These are phyloP conservation scores for Conomelus anceps DNA, from an alignment of 2,888 invertebrate species.

Conservation along the genomic window DNA sequence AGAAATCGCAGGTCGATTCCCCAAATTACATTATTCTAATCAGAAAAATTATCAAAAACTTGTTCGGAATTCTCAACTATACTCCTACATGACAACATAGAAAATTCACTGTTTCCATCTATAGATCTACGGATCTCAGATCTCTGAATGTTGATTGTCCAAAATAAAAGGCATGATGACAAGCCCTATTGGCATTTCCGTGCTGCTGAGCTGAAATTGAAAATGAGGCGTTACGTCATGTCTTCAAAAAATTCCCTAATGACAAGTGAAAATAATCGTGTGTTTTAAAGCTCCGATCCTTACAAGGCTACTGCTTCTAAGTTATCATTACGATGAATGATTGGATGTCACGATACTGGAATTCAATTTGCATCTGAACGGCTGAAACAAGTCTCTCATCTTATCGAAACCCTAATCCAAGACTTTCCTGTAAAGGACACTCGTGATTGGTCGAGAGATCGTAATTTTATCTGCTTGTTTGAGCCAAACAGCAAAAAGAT, in stretches of 20 bases:
- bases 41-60: no score
- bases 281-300: not conserved
- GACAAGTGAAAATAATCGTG: not conserved
- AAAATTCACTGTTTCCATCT: no score
- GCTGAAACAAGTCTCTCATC: not conserved
- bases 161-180: not conserved
- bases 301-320: not conserved
- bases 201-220: not conserved
- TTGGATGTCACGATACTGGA: not conserved
- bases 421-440: not conserved
- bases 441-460: not conserved
- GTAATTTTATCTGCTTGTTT: not conserved
- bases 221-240: not conserved
- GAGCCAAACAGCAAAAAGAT: not conserved
- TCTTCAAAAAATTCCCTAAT: not conserved
- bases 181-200: not conserved
- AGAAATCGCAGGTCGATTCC: no score
- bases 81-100: no score
- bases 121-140: no score
- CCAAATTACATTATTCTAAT: no score
- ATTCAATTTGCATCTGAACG: not conserved
- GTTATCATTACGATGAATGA: not conserved
- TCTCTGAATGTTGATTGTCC: no score
- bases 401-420: not conserved
- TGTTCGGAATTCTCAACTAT: no score